Evolutionary conservation across 1,140 invertebrate genomes (phyloP).

Genomic region (Eurosta solidaginis): DNA sequence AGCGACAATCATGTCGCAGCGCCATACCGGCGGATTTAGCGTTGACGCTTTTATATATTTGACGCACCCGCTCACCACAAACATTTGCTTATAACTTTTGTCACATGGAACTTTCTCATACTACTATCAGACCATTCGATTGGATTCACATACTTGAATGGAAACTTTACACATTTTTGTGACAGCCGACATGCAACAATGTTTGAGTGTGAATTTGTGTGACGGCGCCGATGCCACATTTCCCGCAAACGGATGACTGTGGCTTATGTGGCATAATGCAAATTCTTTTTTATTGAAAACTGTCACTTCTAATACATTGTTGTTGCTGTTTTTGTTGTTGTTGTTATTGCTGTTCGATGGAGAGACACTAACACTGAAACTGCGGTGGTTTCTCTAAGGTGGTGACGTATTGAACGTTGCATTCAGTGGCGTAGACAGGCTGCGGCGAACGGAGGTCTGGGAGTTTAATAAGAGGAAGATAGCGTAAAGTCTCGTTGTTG

Average conservation of each 20-base stretch:
- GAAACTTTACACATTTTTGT: not conserved
- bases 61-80: not conserved
- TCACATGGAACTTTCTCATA: not conserved
- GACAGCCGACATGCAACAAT: slow-evolving; percentile 16
- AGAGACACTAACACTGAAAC: too few relatives aligned
- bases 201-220: too few relatives aligned
- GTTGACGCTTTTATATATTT: not conserved
- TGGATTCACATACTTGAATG: slow-evolving; percentile 11
- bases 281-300: not conserved
- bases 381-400: too few relatives aligned
- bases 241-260: slow-evolving; percentile 16
- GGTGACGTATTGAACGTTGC: too few relatives aligned
- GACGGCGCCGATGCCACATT: not conserved
- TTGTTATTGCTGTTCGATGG: not conserved
- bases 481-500: too few relatives aligned
- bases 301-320: slow-evolving; percentile 7
- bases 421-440: too few relatives aligned
- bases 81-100: not conserved
- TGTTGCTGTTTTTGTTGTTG: not conserved
- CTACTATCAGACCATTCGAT: not conserved
- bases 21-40: not conserved
- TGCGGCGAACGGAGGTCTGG: too few relatives aligned
- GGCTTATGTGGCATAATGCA: not conserved
- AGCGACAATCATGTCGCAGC: not conserved
- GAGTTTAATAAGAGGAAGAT: too few relatives aligned